phyloP scores from a whole-genome alignment of 2,888 invertebrate genomes.

The Meiosimyza decipiens region DNA sequence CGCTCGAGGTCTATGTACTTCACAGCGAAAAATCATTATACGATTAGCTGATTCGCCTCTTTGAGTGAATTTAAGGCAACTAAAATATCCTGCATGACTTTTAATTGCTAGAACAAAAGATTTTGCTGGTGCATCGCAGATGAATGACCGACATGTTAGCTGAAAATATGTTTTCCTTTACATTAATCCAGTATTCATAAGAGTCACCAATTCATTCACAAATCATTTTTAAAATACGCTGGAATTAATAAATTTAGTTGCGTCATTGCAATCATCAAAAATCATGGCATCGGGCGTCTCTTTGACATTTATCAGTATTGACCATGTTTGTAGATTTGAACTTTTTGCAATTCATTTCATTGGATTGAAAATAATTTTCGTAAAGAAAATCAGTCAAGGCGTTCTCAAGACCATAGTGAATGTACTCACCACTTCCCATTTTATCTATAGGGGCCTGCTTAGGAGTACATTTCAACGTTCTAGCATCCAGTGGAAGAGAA shows the following conservation, averaged over 20 bases:
- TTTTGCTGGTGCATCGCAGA: conserved; percentile 37
- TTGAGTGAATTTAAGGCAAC: conserved; percentile 33
- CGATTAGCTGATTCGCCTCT: conserved; percentile 31
- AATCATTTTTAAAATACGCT: conserved; percentile 32
- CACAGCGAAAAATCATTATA: conserved; percentile 32
- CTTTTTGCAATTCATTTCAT: conserved; percentile 11
- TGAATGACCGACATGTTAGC: conserved; percentile 26
- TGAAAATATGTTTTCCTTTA: conserved; percentile 20
- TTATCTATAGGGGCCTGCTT: conserved; percentile 8
- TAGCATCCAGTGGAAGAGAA: neutral
- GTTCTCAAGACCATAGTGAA: conserved; percentile 27
- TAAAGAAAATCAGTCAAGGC: conserved; percentile 22
- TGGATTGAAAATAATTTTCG: neutral
- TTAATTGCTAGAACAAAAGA: conserved; percentile 26
- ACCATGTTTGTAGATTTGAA: conserved; percentile 18
- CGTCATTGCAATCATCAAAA: conserved; percentile 27
- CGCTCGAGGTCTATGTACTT: conserved; percentile 9
- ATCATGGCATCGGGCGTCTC: conserved; percentile 11
- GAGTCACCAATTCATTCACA: conserved; percentile 28
- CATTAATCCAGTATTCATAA: conserved; percentile 22
- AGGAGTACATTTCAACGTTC: conserved; percentile 29
- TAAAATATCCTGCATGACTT: conserved; percentile 6
- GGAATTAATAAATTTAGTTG: conserved; percentile 14
- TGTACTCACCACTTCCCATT: conserved; percentile 29
- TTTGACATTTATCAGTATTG: conserved; percentile 36